Percentiles rank a stretch among this genome's conserved stretches.
These are phyloP conservation scores for Anastrepha obliqua DNA, from an alignment of 1,140 invertebrate genomes.

Conservation along the genomic window DNA sequence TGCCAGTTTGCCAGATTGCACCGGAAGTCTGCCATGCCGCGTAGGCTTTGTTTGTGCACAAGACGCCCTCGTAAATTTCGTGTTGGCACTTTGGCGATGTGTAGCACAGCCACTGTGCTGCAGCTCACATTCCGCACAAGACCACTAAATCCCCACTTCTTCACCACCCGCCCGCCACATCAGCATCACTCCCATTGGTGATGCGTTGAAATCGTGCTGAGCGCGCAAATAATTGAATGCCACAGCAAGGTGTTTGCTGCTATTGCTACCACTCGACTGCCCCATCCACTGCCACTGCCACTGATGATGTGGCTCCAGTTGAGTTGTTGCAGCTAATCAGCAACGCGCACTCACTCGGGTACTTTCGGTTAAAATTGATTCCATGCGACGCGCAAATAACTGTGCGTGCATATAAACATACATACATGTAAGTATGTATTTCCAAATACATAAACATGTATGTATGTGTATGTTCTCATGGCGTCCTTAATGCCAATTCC, in stretches of 20 bases:
- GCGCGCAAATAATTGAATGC: constrained; percentile 28
- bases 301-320: neutral
- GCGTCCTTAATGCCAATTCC: neutral
- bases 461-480: neutral
- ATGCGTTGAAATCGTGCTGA: constrained; percentile 23
- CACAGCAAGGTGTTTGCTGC: neutral
- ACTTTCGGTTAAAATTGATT: neutral
- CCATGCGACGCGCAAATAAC: constrained; percentile 16
- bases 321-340: constrained; percentile 37
- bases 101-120: neutral
- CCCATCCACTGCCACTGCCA: neutral
- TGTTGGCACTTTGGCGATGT: neutral
- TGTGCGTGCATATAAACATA: neutral
- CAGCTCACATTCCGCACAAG: neutral
- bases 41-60: neutral
- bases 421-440: neutral
- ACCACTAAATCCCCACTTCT: neutral
- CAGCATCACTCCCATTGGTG: neutral
- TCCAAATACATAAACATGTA: no score
- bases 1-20: neutral
- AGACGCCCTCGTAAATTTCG: constrained; percentile 9
- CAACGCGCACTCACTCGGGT: neutral
- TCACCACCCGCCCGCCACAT: neutral
- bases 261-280: neutral
- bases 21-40: neutral